phyloP scores from a whole-genome alignment of 2,113 vertebrate genomes.

The Oostethus manadensis region DNA sequence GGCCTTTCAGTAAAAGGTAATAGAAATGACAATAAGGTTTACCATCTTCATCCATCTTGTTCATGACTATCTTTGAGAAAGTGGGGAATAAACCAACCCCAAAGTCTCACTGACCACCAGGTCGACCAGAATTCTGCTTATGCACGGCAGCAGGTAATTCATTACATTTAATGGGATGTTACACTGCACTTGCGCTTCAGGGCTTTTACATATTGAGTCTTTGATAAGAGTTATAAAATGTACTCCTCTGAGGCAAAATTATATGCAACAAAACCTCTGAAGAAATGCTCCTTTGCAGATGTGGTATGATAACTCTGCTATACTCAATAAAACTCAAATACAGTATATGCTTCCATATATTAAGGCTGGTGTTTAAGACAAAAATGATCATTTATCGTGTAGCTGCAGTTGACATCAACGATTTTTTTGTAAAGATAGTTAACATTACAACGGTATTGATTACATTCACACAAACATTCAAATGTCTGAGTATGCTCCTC shows the following conservation, averaged over 20 bases:
- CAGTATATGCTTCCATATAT: slow-evolving; percentile 16
- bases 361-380: neutral
- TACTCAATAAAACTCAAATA: slow-evolving; percentile 31
- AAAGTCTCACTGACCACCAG: slow-evolving; percentile 22
- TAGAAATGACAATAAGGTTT: slow-evolving; percentile 71
- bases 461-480: slow-evolving; percentile 13
- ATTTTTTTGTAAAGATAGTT: slow-evolving; percentile 22
- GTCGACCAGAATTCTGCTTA: slow-evolving; percentile 29
- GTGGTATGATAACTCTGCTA: slow-evolving; percentile 33
- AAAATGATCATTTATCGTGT: neutral
- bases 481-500: slow-evolving; percentile 22
- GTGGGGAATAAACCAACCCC: slow-evolving; percentile 28
- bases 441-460: slow-evolving; percentile 25
- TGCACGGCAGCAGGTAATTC: slow-evolving; percentile 50
- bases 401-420: neutral
- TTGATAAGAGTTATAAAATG: slow-evolving; percentile 47
- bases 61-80: slow-evolving; percentile 49
- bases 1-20: slow-evolving; percentile 66
- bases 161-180: slow-evolving; percentile 57
- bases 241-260: slow-evolving; percentile 23
- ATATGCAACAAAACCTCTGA: slow-evolving; percentile 16
- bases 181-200: slow-evolving; percentile 33
- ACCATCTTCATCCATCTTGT: slow-evolving; percentile 63
- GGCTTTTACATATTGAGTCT: slow-evolving; percentile 38
- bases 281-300: slow-evolving; percentile 11